A percentile compares a stretch with the other conserved stretches of the same genome.
phyloP scores from a whole-genome alignment of 2,113 vertebrate genomes.

The Colaptes auratus region DNA sequence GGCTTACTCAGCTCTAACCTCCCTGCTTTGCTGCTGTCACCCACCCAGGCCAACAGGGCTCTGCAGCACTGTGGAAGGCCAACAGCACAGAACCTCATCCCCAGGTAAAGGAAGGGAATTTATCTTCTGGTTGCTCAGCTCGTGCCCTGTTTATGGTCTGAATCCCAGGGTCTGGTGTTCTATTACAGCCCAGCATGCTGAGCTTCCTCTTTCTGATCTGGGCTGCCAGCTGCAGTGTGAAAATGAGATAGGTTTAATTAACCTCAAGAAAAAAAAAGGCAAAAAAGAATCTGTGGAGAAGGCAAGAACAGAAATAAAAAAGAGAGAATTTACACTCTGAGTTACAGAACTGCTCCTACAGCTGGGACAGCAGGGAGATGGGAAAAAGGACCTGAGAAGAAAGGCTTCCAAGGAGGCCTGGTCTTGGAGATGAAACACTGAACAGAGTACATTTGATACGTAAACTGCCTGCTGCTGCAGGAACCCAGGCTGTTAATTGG shows the following conservation, averaged over 20 bases:
- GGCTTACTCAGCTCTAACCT: not conserved
- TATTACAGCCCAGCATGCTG: not conserved
- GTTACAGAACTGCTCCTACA: not conserved
- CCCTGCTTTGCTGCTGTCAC: not conserved
- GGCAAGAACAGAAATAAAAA: not conserved
- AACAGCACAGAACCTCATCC: rapidly evolving
- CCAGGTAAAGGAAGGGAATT: not conserved
- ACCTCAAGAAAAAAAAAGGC: not conserved
- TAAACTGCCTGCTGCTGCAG: not conserved
- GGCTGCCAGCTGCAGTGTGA: not conserved
- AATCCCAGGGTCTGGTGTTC: not conserved
- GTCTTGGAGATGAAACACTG: not conserved
- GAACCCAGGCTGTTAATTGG: slow-evolving; percentile 1
- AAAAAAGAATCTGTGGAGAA: not conserved
- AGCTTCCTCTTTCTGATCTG: not conserved
- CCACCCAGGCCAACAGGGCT: not conserved
- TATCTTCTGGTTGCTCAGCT: not conserved
- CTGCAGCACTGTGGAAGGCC: not conserved
- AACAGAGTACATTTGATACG: not conserved
- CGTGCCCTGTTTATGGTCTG: not conserved
- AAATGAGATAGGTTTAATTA: not conserved
- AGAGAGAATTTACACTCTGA: not conserved
- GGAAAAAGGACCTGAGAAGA: not conserved
- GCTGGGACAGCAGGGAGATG: not conserved
- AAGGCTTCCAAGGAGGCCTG: not conserved